Evolutionary conservation across 2,113 vertebrate species (phyloP), one percentile per base, ranked within the genome.

Genomic region (Chaenogobius annularis): DNA sequence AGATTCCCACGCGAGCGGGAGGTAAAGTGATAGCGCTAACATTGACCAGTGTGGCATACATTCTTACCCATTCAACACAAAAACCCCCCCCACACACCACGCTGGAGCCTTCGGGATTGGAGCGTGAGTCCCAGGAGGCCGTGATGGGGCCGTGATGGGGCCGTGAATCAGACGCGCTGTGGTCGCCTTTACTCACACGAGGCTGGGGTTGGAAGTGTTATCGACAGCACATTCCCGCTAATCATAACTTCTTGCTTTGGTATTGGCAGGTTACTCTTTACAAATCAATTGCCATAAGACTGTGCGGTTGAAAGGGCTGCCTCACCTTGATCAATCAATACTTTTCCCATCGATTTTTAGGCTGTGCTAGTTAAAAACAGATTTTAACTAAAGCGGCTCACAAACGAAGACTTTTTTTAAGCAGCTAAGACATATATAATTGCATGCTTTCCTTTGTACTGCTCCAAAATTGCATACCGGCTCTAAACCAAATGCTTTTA

Each of bases 141-240:
- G 66, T 10, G 22, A 20, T 35, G 66, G 76, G 85, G 70, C 62
- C n/a, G 66, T 10, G 22, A 20, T 35, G 66, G 66, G 55, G 61
- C 74, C 76, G 73, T 83, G 85, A 89, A 85, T 88, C 89, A 88
- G 72, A 55, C 81, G 56, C 72, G 68, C 78, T 82, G 35, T 52
- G 75, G 74, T 74, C 68, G 72, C 74, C 70, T 67, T 77, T 73
- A 66, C 69, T 68, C 77, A 55, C 63, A 74, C 61, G 75, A 78
- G 70, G 68, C 43, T 50, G 15, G 10, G 72, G 77, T 79, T 73
- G 69, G 37, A 69, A 77, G 68, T 68, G 22, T 66, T 84, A 87
- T 86, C 73, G 80, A 74, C 70, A 75, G 80, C 31, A 19, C 22
- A 55, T 82, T 90, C 75, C 22, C 5, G 12, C 22, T 58, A 58